A percentile compares a stretch with the other conserved stretches of the same genome.
Conservation (phyloP, 2,888 invertebrate genomes). For the Anaspis maculata region DNA sequence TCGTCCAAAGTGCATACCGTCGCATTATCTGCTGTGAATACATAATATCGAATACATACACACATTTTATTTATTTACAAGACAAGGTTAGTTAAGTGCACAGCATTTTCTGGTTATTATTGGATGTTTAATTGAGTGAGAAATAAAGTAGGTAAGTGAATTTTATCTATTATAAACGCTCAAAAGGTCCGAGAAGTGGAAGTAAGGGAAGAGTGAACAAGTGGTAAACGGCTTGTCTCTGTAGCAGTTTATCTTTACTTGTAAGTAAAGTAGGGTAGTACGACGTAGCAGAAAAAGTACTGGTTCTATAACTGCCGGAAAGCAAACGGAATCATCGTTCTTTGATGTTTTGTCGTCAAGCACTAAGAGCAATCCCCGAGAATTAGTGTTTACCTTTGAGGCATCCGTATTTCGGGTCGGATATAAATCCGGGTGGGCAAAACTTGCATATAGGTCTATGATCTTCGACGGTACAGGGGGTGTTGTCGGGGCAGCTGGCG, state of each 20-base stretch:
- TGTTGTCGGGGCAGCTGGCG: constrained; percentile 74
- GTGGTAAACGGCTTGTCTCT: constrained; percentile 17
- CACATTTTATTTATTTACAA: constrained; percentile 27
- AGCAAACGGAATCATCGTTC: constrained; percentile 30
- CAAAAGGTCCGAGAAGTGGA: no score
- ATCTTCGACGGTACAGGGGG: constrained; percentile 89
- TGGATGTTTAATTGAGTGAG: constrained; percentile 7
- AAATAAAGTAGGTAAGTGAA: constrained; percentile 12
- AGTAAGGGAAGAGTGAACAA: constrained; percentile 13
- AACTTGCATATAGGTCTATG: constrained; percentile 94
- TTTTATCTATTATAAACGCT: constrained; percentile 1
- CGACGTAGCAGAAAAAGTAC: constrained; percentile 27
- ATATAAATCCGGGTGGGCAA: constrained; percentile 88
- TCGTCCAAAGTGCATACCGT: constrained; percentile 44
- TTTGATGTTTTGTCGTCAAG: constrained; percentile 30
- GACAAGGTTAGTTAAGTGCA: constrained; percentile 15
- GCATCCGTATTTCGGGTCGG: constrained; percentile 89
- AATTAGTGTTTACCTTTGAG: constrained; percentile 76
- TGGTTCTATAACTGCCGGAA: constrained; percentile 32
- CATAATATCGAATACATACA: constrained; percentile 35
- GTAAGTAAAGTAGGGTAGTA: no score
- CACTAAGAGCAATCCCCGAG: constrained; percentile 28
- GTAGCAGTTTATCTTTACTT: constrained; percentile 19
- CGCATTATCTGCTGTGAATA: constrained; percentile 43
- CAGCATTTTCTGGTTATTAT: constrained; percentile 14